Percentiles rank a stretch among this genome's conserved stretches.
Evolutionary conservation across 2,113 vertebrate species (phyloP).

Genomic region (Cettia cetti): DNA sequence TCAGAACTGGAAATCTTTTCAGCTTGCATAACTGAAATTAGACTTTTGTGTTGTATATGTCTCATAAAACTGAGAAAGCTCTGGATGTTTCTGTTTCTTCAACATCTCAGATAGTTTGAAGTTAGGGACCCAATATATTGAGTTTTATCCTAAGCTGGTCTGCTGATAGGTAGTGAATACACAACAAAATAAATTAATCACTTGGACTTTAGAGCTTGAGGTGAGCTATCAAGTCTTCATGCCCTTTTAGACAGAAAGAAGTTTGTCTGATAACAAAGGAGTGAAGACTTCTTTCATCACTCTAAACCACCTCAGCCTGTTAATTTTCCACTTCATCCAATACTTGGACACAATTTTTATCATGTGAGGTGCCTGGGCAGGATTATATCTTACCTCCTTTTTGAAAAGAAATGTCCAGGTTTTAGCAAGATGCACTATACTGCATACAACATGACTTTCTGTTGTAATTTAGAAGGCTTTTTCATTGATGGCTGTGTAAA

Average conservation of each 20-base stretch:
- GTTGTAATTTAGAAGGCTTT: not conserved
- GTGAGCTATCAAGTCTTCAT: not conserved
- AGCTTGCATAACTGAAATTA: not conserved
- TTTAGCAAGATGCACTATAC: not conserved
- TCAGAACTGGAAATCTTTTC: not conserved
- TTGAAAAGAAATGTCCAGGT: not conserved
- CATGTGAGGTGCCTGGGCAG: not conserved
- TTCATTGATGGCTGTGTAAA: not conserved
- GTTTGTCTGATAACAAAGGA: not conserved
- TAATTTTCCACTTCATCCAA: not conserved
- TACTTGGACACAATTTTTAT: not conserved
- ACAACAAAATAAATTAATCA: not conserved
- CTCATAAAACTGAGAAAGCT: not conserved
- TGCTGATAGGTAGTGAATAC: not conserved
- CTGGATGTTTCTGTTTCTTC: not conserved
- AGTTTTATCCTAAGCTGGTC: not conserved
- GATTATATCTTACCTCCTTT: not conserved
- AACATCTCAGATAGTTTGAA: not conserved
- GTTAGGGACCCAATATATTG: not conserved
- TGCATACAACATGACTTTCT: not conserved
- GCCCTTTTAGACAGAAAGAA: not conserved
- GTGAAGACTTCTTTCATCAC: not conserved
- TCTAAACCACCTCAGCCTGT: not conserved
- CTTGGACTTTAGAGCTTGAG: not conserved
- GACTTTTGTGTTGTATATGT: not conserved